These are phyloP conservation scores for Bombus haemorrhoidalis DNA, from an alignment of 1,140 invertebrate species.

Conservation along the genomic window DNA sequence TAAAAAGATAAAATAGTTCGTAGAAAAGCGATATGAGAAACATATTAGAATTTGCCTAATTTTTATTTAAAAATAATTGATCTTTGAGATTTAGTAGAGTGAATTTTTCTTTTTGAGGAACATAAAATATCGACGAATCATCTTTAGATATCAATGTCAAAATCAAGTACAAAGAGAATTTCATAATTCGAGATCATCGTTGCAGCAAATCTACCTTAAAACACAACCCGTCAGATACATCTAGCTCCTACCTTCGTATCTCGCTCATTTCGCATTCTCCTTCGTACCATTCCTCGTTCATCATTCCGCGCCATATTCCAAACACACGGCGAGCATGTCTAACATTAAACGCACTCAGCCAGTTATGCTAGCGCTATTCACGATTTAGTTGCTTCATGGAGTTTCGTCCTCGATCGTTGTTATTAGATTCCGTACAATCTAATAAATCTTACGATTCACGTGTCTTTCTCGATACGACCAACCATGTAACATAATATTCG, in stretches of 20 bases:
- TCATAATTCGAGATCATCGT: background rate
- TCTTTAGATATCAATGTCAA: background rate
- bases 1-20: too few relatives aligned
- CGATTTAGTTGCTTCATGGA: background rate
- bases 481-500: too few relatives aligned
- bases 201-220: background rate
- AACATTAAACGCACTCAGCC: background rate
- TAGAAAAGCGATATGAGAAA: too few relatives aligned
- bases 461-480: too few relatives aligned
- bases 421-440: background rate
- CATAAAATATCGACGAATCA: background rate
- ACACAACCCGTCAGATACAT: background rate
- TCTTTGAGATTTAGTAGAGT: background rate
- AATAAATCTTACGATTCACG: background rate
- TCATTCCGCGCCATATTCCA: constrained; percentile 6
- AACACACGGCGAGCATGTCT: background rate
- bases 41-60: too few relatives aligned
- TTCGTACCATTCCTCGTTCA: background rate
- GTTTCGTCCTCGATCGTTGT: background rate
- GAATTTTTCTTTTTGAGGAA: background rate
- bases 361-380: background rate
- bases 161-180: background rate
- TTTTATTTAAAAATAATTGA: too few relatives aligned
- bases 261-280: background rate
- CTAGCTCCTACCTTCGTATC: background rate